phyloP scores from a whole-genome alignment of 1,140 invertebrate species.

The Onthophagus taurus region DNA sequence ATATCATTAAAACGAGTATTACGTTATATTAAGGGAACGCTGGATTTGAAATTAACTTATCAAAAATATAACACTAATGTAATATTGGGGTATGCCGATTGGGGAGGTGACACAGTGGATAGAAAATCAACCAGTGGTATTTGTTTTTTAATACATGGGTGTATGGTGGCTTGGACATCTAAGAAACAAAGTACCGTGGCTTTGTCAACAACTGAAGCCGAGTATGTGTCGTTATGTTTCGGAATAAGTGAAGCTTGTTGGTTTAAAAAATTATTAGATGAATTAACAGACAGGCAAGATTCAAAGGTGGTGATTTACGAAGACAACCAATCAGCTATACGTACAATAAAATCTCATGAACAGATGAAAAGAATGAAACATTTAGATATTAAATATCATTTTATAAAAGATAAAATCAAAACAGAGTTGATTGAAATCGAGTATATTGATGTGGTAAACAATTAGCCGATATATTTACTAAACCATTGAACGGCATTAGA shows the following conservation, averaged over 20 bases:
- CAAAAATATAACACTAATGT: not conserved
- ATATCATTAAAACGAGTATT: constrained; percentile 6
- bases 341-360: constrained; percentile 30
- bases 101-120: constrained; percentile 30
- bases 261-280: constrained; percentile 22
- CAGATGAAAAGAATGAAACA: constrained; percentile 25
- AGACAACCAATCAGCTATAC: constrained; percentile 31
- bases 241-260: constrained; percentile 23
- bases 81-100: constrained; percentile 33
- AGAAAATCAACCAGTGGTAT: constrained; percentile 37
- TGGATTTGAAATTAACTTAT: not conserved
- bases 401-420: constrained; percentile 19
- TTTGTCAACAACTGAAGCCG: constrained; percentile 32
- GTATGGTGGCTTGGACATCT: constrained; percentile 17
- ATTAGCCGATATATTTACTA: too few species aligned
- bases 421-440: constrained; percentile 16
- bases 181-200: constrained; percentile 25
- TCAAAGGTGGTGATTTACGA: constrained; percentile 19
- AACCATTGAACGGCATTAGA: too few species aligned
- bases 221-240: constrained; percentile 23
- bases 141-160: constrained; percentile 25
- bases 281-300: too few species aligned
- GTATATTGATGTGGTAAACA: too few species aligned
- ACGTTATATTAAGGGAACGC: constrained; percentile 4
- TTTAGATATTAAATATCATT: constrained; percentile 24